These are phyloP conservation scores for Blomia tropicalis DNA, from an alignment of 2,888 invertebrate species.

Conservation along the genomic window DNA sequence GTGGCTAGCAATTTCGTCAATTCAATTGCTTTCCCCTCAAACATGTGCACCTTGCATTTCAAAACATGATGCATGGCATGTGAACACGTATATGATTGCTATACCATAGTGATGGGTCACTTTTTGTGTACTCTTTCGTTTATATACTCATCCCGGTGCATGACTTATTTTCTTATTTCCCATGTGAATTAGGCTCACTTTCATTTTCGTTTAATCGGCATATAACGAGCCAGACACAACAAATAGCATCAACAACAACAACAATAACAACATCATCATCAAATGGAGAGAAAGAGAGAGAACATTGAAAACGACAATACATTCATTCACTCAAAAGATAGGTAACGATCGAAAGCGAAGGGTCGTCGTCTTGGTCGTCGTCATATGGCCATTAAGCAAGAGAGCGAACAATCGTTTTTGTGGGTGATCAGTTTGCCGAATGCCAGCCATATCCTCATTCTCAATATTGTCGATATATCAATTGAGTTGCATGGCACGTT, in stretches of 20 bases:
- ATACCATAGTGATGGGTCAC: too few relatives aligned
- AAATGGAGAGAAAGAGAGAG: background rate
- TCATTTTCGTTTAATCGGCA: conserved; percentile 6
- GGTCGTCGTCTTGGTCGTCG: background rate
- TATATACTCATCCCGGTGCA: background rate
- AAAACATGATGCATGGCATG: too few relatives aligned
- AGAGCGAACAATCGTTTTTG: background rate
- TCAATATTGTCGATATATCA: background rate
- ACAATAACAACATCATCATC: background rate
- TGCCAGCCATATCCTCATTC: too few relatives aligned
- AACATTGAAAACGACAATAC: too few relatives aligned
- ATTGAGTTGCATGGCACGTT: background rate
- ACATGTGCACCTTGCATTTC: too few relatives aligned
- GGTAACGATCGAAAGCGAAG: too few relatives aligned
- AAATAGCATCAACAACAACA: background rate
- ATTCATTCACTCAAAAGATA: too few relatives aligned
- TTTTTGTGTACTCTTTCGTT: too few relatives aligned
- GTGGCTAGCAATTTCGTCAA: too few relatives aligned
- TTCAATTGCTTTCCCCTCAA: too few relatives aligned
- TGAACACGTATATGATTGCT: too few relatives aligned
- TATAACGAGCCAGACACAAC: conserved; percentile 10
- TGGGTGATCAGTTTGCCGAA: background rate
- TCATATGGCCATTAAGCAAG: background rate
- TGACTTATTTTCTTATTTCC: conserved; percentile 13
- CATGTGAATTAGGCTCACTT: conserved; percentile 14